phyloP scores from a whole-genome alignment of 2,888 invertebrate genomes.

The Dastarcus helophoroides region DNA sequence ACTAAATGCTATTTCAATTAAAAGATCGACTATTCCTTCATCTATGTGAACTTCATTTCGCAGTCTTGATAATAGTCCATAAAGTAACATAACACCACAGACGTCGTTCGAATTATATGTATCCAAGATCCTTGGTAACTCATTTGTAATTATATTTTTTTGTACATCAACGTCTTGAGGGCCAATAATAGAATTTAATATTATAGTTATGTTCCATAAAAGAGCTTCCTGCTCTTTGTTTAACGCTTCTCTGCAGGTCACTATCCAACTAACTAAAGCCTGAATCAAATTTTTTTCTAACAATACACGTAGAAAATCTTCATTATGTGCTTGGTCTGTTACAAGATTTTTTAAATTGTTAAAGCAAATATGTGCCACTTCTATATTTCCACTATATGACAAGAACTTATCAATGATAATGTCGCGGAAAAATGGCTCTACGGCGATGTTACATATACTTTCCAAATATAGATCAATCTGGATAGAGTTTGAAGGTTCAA shows the following conservation, averaged over 20 bases:
- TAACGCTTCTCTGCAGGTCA: slow-evolving; percentile 10
- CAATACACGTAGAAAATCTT: slow-evolving; percentile 33
- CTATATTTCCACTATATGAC: no score
- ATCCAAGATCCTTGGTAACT: slow-evolving; percentile 26
- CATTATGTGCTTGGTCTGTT: slow-evolving; percentile 13
- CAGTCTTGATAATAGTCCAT: slow-evolving; percentile 43
- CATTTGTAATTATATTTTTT: slow-evolving; percentile 34
- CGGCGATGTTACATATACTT: no score
- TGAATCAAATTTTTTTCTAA: slow-evolving; percentile 36
- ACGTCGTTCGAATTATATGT: slow-evolving; percentile 14
- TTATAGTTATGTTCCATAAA: slow-evolving; percentile 30
- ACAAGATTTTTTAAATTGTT: not conserved
- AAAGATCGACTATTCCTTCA: no score
- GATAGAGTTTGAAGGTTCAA: no score
- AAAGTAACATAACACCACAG: slow-evolving; percentile 36
- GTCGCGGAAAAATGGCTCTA: no score
- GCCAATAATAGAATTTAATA: slow-evolving; percentile 38
- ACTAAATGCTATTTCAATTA: no score
- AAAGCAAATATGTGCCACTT: no score
- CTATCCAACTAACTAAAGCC: slow-evolving; percentile 31
- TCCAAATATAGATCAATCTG: no score
- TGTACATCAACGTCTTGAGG: slow-evolving; percentile 37
- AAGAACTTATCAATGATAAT: no score
- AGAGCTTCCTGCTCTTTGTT: slow-evolving; percentile 5
- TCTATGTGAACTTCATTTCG: slow-evolving; percentile 33